Conservation (phyloP, 2,888 invertebrate genomes). For the Lypha dubia region DNA sequence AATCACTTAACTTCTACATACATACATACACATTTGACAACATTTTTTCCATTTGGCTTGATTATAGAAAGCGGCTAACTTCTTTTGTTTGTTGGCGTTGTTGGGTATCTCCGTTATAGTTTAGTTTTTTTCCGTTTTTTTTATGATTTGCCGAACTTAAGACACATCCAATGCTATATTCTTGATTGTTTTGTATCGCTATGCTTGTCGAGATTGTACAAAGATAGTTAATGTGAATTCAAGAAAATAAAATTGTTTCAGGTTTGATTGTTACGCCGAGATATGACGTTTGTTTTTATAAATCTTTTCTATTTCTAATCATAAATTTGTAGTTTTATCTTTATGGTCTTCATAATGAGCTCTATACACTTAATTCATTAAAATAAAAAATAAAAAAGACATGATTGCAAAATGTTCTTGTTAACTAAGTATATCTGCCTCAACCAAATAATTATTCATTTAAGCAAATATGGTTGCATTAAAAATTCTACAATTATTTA, state of each 20-base stretch:
- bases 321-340: conserved; percentile 40
- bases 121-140: conserved; percentile 12
- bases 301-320: conserved; percentile 27
- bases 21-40: conserved; percentile 60
- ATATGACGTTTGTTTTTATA: conserved; percentile 35
- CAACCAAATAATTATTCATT: no score
- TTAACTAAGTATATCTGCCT: no score
- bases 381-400: background rate
- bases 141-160: conserved; percentile 50
- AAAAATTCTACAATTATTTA: no score
- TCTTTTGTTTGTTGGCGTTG: conserved; percentile 36
- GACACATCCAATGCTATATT: background rate
- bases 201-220: background rate
- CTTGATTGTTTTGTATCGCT: background rate
- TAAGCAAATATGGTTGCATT: no score
- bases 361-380: conserved; percentile 27
- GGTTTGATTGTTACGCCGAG: conserved; percentile 27
- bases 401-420: no score
- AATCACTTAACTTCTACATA: conserved; percentile 69
- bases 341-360: conserved; percentile 37
- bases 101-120: conserved; percentile 46
- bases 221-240: conserved; percentile 3
- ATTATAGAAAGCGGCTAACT: conserved; percentile 64
- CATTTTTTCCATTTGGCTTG: conserved; percentile 25
- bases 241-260: conserved; percentile 31